Evolutionary conservation across 2,888 invertebrate genomes (phyloP), one percentile per base, ranked within the genome.

Genomic region (Macrophya annulata): DNA sequence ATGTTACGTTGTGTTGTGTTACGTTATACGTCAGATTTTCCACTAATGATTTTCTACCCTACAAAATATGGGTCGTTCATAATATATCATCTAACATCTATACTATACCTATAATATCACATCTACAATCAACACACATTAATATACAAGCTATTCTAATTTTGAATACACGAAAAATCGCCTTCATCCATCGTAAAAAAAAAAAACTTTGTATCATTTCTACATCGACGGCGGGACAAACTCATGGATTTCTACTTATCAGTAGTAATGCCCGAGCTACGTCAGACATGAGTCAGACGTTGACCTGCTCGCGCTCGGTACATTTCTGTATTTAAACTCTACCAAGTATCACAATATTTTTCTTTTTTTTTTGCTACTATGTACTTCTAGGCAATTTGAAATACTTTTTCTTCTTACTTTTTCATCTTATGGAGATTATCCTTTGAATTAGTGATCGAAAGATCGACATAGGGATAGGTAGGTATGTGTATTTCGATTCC

Each of bases 201-300:
- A 59, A 12, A 59, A 25, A 1, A 31, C 5, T 6, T 21, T 43
- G n/a, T 10, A 21, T 45, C 72, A 12, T 40, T n/a, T n/a, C 31
- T 17, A 37, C 55, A 40, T n/a, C 31, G 76, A 48, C 31, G 76
- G 9, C 76, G 31, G 55, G 55, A 3, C 55, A 17, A 25, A 77
- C 1, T 77, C 31, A 51, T 55, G 77, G 55, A 51, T 77, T 51
- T 77, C 77, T 51, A 55, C 77, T 55, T 77, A 55, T 77, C 77
- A 77, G 77, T 77, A 37, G 77, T 77, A 77, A 51, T 37, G 43
- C n/a, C 77, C 51, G 37, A 15, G 8, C 25, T n/a, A 17, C 25
- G 77, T 77, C 77, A 51, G 77, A 51, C 77, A 5, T 31, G 17
- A 77, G 77, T 55, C 31, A 37, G 72, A 43, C 17, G 55, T 55